Base-by-base conservation (phyloP, 2,888 invertebrate genomes). In the Iphiclides podalirius region DNA sequence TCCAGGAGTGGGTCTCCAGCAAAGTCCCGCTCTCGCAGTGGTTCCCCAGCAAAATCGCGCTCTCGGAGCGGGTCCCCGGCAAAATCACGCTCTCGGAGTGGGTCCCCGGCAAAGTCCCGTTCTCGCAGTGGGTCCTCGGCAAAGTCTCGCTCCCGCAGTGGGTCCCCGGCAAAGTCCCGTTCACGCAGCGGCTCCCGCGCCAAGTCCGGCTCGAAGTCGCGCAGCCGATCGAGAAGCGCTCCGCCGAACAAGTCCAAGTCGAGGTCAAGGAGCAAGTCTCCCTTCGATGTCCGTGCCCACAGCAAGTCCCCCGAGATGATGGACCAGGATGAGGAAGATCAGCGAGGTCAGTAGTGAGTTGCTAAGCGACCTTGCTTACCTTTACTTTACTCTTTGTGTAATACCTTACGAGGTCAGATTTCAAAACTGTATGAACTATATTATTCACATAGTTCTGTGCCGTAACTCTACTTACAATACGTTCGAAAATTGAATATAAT, bases 1-100 rank as follows among this genome's bases (percentile, higher is more conserved):
- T 70, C 69, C 1, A 59, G 61, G 37, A 74, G 70, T 52, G 66
- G 69, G 12, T 75, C 79, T 1, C 51, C 55, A 2, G 60, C 67
- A 7, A 60, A 59, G 31, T 59, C 61, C 2, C 61, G 63, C 1
- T 57, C 68, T 4, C 54, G 59, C 16, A 72, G 72, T 17, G 57
- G 60, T 2, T 58, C 63, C 16, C 53, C 44, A 0, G 59, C 60
- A 1, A 62, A 58, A 4, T 61, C 67, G 0, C 54, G 58, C 4
- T 66, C 70, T 2, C 54, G 61, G 14, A 70, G 69, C 36, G 54
- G 57, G 3, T 63, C 31, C 1, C 31, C 66, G 1, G 36, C 42
- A 9, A 48, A 58, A 44, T 67, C 69, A 0, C 49, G 60, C 20
- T 63, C 66, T 1, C 40, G 54, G 11, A 61, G 63, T 34, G 54